Base-by-base conservation (phyloP, 2,888 invertebrate genomes). In the Diachrysia chrysitis region DNA sequence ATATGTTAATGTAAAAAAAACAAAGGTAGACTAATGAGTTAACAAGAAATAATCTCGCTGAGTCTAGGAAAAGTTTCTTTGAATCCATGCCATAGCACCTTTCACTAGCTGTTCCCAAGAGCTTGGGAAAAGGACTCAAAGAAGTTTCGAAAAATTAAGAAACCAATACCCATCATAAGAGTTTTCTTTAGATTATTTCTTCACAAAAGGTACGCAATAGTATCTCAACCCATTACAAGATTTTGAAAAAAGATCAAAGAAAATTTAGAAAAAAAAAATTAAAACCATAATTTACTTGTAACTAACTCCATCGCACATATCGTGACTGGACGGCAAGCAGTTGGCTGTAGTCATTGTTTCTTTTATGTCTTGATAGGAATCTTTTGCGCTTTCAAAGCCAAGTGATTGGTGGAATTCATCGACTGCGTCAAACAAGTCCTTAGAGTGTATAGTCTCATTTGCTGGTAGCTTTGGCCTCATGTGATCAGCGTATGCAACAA, bases 281-380 rank as follows among this genome's bases (percentile, higher is more conserved):
- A 48, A 48, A 48, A 66, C 35, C 1, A 12, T n/a, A 61, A 77
- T 82, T 87, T 88, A 96, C 97, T 97, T 96, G 87, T 96, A 97
- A 87, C 97, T 96, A 56, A 95, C 85, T 48, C 96, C 96, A 83
- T 97, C 96, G 80, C 96, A 96, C 93, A 97, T 96, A 82, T 97
- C 97, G 95, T 97, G 97, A 63, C 97, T 97, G 1, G 97, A 96
- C 0, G 97, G 96, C 79, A 97, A 95, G 76, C 97, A 97, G 62
- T 97, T 95, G 0, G 96, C 95, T 32, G 96, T 92, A 42, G 96
- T 94, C 69, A 89, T 90, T 0, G 96, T 96, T 76, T 96, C 96
- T 68, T 93, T 95, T 23, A 97, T 95, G 67, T 92, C 91, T 88
- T 96, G 95, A 85, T 97, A 97, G 0, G 96, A 94, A 69, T 96